phyloP scores from a whole-genome alignment of 2,888 invertebrate genomes.

The Xestoiulus laeticollis region DNA sequence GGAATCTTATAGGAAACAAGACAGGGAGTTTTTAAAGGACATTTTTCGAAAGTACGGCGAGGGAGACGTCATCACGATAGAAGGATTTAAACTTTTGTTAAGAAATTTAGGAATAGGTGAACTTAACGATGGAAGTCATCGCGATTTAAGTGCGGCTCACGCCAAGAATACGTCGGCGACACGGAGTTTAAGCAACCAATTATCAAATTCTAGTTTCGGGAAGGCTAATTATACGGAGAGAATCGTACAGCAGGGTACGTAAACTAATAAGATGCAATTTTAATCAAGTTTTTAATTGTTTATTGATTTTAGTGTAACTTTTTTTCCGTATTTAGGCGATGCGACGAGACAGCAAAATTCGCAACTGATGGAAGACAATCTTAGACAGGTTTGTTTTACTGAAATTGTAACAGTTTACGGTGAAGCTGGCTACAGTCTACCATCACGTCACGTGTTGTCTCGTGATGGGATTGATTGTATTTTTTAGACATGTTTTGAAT shows the following conservation, averaged over 20 bases:
- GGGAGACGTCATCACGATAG: constrained; percentile 70
- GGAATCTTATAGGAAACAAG: background rate
- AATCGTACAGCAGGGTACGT: background rate
- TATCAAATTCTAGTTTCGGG: background rate
- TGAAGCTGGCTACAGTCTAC: too few species aligned
- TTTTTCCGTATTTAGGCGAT: background rate
- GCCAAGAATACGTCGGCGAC: background rate
- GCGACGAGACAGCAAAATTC: background rate
- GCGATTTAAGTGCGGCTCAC: background rate
- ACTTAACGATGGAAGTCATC: background rate
- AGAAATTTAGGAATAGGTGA: constrained; percentile 66
- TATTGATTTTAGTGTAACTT: background rate
- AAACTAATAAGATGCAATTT: background rate
- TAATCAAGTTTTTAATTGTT: background rate
- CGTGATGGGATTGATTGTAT: background rate
- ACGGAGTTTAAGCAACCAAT: background rate
- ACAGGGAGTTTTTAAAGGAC: constrained; percentile 45
- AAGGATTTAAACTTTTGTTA: constrained; percentile 76
- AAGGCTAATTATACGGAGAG: background rate
- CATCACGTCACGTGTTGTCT: background rate
- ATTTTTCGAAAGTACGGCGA: constrained; percentile 71
- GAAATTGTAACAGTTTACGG: too few species aligned
- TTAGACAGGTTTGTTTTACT: background rate
- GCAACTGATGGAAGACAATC: background rate
- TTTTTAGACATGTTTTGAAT: too few species aligned